Evolutionary conservation across 2,113 vertebrate genomes (phyloP).

Genomic region (Xiphophorus couchianus): DNA sequence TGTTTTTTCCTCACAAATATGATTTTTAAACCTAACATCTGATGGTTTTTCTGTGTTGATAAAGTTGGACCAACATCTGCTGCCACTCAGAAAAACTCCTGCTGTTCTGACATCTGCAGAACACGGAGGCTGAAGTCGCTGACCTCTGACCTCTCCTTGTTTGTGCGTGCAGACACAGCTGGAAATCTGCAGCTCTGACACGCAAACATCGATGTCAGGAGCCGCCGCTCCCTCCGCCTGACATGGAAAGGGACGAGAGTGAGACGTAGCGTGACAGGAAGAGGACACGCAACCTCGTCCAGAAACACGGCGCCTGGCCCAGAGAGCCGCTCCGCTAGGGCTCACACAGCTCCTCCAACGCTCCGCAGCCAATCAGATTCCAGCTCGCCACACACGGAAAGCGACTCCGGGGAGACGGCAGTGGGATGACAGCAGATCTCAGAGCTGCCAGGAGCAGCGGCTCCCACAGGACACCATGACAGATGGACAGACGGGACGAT

Average conservation of each 20-base stretch:
- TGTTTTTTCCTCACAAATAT: too few species aligned
- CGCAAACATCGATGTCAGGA: slow-evolving; percentile 40
- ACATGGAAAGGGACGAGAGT: slow-evolving; percentile 22
- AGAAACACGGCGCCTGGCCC: background rate
- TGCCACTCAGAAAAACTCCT: background rate
- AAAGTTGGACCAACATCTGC: too few species aligned
- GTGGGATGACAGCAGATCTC: slow-evolving; percentile 22
- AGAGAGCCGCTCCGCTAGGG: background rate
- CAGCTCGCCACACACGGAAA: background rate
- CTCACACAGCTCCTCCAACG: background rate
- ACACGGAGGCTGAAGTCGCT: background rate
- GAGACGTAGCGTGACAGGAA: slow-evolving; percentile 51
- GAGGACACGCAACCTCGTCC: slow-evolving; percentile 25
- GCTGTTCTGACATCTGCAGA: background rate
- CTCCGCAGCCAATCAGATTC: background rate
- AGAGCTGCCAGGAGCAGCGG: slow-evolving; percentile 23
- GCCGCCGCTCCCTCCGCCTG: slow-evolving; percentile 14
- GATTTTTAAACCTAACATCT: too few species aligned
- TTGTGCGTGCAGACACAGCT: slow-evolving; percentile 18
- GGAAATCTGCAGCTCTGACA: slow-evolving; percentile 43
- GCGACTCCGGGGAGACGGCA: slow-evolving; percentile 13
- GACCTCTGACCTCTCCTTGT: slow-evolving; percentile 7
- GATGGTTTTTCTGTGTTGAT: too few species aligned
- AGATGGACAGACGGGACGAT: background rate
- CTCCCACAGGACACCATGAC: slow-evolving; percentile 16